These are phyloP conservation scores for Polydrusus tereticollis DNA, from an alignment of 2,888 invertebrate genomes.

Conservation along the genomic window DNA sequence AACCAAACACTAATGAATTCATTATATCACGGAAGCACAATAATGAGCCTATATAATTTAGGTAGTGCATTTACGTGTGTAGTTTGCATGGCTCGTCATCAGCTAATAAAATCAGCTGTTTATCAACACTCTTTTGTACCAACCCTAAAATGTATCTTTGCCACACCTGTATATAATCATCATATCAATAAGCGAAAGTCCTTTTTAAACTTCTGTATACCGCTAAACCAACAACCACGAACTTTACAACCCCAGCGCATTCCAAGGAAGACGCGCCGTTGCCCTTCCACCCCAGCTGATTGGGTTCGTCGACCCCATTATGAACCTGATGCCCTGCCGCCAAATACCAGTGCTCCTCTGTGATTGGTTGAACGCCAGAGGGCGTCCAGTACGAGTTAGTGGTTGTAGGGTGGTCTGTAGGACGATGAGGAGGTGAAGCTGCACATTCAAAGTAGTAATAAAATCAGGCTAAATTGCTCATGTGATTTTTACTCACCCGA, in stretches of 20 bases:
- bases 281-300: conserved; percentile 69
- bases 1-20: too few relatives aligned
- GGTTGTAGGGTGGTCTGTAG: conserved; percentile 17
- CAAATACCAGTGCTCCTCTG: conserved; percentile 66
- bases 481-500: conserved; percentile 11
- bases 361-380: conserved; percentile 27
- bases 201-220: background rate
- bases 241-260: background rate
- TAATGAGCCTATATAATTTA: too few relatives aligned
- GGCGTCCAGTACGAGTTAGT: conserved; percentile 5
- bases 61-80: too few relatives aligned
- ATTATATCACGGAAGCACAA: too few relatives aligned
- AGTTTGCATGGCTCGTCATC: too few relatives aligned
- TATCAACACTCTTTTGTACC: too few relatives aligned
- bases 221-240: background rate
- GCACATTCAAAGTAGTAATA: background rate
- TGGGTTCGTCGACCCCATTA: conserved; percentile 72
- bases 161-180: too few relatives aligned
- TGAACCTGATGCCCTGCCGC: conserved; percentile 69
- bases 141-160: too few relatives aligned
- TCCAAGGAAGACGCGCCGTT: background rate
- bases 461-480: too few relatives aligned
- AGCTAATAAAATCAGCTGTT: too few relatives aligned
- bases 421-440: conserved; percentile 30
- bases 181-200: background rate